phyloP scores from a whole-genome alignment of 2,888 invertebrate genomes.

The Yponomeuta sedellus region DNA sequence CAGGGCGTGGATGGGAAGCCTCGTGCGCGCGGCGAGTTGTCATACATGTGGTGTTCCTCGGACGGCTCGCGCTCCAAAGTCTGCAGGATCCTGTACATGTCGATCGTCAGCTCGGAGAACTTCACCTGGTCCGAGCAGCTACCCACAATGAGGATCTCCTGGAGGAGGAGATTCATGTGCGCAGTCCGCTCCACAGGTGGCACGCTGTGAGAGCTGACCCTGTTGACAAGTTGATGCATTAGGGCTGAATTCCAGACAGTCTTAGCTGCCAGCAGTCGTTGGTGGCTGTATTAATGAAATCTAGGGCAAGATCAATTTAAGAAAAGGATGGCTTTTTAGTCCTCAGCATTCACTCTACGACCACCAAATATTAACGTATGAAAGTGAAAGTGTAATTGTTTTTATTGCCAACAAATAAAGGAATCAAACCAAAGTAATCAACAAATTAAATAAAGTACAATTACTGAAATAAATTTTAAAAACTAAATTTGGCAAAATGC shows the following conservation, averaged over 20 bases:
- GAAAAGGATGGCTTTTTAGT: no score
- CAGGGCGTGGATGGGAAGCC: constrained; percentile 67
- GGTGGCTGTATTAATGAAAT: neutral
- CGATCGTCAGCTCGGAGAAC: constrained; percentile 97
- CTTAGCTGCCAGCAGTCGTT: no score
- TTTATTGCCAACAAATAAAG: no score
- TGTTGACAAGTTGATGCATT: constrained; percentile 36
- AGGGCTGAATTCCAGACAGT: neutral
- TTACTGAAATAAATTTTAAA: no score
- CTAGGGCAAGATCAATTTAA: no score
- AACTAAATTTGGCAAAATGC: no score
- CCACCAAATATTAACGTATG: no score
- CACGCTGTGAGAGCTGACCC: constrained; percentile 88
- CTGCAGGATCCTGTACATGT: constrained; percentile 98
- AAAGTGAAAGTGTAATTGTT: no score
- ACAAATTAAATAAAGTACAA: no score
- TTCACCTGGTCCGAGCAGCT: constrained; percentile 96
- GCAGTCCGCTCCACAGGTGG: constrained; percentile 92
- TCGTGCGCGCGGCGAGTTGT: constrained; percentile 66
- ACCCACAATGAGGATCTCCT: constrained; percentile 96
- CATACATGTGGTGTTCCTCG: constrained; percentile 84
- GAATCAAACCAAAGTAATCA: no score
- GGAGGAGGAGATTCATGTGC: constrained; percentile 90
- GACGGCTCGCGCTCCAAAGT: constrained; percentile 94
- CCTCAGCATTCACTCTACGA: no score